Percentiles rank a stretch among this genome's conserved stretches.
Evolutionary conservation across 1,140 invertebrate genomes (phyloP).

Genomic region (Drosophila orena): DNA sequence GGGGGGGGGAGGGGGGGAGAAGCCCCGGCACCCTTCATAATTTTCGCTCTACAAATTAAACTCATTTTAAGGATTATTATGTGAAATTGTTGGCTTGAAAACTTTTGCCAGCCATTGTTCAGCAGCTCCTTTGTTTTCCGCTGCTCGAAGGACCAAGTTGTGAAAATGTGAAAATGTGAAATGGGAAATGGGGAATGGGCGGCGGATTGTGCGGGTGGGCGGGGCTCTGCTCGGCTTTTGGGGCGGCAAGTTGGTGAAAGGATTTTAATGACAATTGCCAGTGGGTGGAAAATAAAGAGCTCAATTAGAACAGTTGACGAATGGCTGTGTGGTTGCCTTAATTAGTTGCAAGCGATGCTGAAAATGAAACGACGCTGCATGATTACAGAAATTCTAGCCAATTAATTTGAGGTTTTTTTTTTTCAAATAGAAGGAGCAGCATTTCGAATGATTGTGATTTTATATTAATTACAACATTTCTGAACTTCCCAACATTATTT

Average conservation of each 20-base stretch:
- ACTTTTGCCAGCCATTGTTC: slow-evolving; percentile 61
- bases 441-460: background rate
- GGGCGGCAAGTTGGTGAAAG: slow-evolving; percentile 12
- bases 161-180: slow-evolving; percentile 3
- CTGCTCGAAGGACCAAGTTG: slow-evolving; percentile 1
- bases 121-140: slow-evolving; percentile 33
- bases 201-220: background rate
- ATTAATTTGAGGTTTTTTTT: background rate
- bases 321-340: slow-evolving; percentile 13
- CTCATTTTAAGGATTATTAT: slow-evolving; percentile 84
- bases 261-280: slow-evolving; percentile 21
- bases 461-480: background rate
- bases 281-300: slow-evolving; percentile 37
- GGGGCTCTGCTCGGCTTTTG: slow-evolving; percentile 7
- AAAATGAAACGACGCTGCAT: background rate
- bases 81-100: slow-evolving; percentile 74
- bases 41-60: slow-evolving; percentile 81
- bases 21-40: slow-evolving; percentile 44
- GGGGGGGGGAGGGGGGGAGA: slow-evolving; percentile 14
- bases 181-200: background rate
- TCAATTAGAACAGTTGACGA: slow-evolving; percentile 57
- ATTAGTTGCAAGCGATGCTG: slow-evolving; percentile 9
- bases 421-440: background rate
- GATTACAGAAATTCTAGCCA: background rate
- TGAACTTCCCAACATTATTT: background rate